Evolutionary conservation across 30 jellyfish, hydroid and myxozoan genomes (phyloP), one percentile per base, ranked within the genome.

Genomic region (Haliclystus octoradiatus): DNA sequence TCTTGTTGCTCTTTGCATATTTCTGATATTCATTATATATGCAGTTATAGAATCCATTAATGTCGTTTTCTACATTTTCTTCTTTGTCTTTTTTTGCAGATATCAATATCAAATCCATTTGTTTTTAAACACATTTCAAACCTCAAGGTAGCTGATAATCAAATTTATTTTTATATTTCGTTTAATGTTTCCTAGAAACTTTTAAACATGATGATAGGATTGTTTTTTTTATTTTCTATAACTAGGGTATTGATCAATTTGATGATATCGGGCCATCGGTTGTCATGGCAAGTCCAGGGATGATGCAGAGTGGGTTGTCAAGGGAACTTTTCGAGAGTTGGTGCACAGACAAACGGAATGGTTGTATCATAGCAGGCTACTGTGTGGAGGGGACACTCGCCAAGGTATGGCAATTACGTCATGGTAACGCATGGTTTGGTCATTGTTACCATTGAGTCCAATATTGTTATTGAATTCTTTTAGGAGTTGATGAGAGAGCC

Each of bases 251-350:
- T 50, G 99, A 93, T 66, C 93, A 95, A 52, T 93, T 93, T 68
- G 97, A 93, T 77, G 99, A 93, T 64, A 93, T 81, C 62, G 96
- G 99, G 1, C 99, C 99, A 0, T 93, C 96, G 12, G 99, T 93
- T 22, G 97, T 93, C 14, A 76, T 93, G 94, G 99, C 99, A 52
- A 93, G 99, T 69, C 99, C 99, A 29, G 99, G 99, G 22, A 76
- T 68, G 78, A 22, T 71, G 70, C 81, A 93, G 92, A 85, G 96
- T 70, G 99, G 99, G 15, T 82, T 93, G 57, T 84, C 97, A 24
- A 75, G 99, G 57, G 96, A 93, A 57, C 93, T 93, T 12, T 93
- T 93, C 73, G 99, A 93, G 66, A 84, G 94, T 28, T 93, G 99
- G 99, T 93, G 99, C 57, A 76, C 99, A 2, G 96, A 93, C 51